Evolutionary conservation across 2,888 invertebrate genomes (phyloP), one percentile per base, ranked within the genome.

Genomic region (Dicranocentrus wangi): DNA sequence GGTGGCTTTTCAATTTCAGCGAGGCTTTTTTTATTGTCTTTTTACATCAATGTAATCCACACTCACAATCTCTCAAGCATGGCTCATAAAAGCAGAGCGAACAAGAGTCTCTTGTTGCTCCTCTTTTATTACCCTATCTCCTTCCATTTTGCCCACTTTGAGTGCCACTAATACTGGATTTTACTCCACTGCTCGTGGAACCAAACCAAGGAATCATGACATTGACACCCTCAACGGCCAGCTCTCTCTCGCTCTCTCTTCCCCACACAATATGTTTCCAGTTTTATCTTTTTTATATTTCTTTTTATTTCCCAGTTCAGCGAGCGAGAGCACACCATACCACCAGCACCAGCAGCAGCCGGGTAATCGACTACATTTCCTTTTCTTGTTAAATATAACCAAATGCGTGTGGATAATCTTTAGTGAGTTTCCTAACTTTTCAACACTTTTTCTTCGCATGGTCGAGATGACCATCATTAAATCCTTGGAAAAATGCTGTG

Each of bases 21-120:
- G 15, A 58, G 58, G 8, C 23, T 10, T 25, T n/a, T 58, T 58
- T 58, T 58, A 58, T 58, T 58, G 58, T 58, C 58, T 58, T 58
- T 58, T 58, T 58, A 58, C 58, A 58, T 51, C 39, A 51, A 15
- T 63, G n/a, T 39, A 68, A 68, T 68, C 68, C 66, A 51, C 68
- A 51, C 27, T 68, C 68, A 68, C 68, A 68, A 68, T 51, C 70
- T 70, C 70, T 77, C 69, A 77, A 77, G 53, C 77, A 77, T 77
- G 77, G 77, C 77, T 61, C 77, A 77, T 77, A 77, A 77, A 77
- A 77, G 61, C 53, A 55, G 42, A 32, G 58, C 25, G 28, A 69
- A 70, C 77, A 70, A 69, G 51, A 47, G 63, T 69, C 77, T 66
- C 69, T 77, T 75, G 73, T 51, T 73, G 53, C 42, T 73, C 32